These are phyloP conservation scores for Ormyrus pomaceus DNA, from an alignment of 2,888 invertebrate species.

Conservation along the genomic window DNA sequence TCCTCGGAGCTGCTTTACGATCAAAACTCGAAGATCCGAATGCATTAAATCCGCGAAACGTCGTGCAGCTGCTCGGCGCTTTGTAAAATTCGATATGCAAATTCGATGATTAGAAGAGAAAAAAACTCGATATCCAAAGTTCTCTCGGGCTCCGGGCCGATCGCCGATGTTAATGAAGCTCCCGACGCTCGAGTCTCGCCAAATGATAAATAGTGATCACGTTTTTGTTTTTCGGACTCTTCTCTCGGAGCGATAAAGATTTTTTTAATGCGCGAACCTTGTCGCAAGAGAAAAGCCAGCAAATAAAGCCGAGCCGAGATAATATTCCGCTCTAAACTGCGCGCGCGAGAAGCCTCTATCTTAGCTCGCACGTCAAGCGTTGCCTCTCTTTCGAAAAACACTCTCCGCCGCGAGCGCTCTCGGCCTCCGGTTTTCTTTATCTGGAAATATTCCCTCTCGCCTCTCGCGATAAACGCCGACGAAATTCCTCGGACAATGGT, in stretches of 20 bases:
- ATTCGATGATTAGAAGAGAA: conserved; percentile 41
- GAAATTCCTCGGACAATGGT: conserved; percentile 50
- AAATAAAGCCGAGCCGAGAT: not conserved
- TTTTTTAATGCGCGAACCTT: conserved; percentile 47
- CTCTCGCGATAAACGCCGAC: conserved; percentile 37
- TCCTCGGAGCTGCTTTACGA: too few species aligned
- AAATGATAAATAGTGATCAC: conserved; percentile 47
- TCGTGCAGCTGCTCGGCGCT: not conserved
- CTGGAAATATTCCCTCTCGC: conserved; percentile 29
- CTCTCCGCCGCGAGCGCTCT: not conserved
- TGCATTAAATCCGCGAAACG: conserved; percentile 12
- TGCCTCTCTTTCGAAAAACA: conserved; percentile 1
- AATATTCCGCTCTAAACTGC: not conserved
- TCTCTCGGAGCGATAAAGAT: conserved; percentile 18
- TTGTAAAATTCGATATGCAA: conserved; percentile 37
- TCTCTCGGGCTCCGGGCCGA: not conserved
- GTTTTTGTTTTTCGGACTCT: conserved; percentile 20
- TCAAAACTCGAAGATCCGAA: not conserved
- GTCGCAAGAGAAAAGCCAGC: conserved; percentile 16
- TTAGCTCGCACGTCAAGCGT: not conserved
- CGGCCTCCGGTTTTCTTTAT: conserved; percentile 26
- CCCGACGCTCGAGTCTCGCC: not conserved
- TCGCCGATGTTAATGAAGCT: conserved; percentile 38
- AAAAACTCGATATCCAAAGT: conserved; percentile 41
- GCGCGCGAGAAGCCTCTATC: conserved; percentile 1